These are phyloP conservation scores for Toxonevra muliebris DNA, from an alignment of 2,888 invertebrate genomes.

Conservation along the genomic window DNA sequence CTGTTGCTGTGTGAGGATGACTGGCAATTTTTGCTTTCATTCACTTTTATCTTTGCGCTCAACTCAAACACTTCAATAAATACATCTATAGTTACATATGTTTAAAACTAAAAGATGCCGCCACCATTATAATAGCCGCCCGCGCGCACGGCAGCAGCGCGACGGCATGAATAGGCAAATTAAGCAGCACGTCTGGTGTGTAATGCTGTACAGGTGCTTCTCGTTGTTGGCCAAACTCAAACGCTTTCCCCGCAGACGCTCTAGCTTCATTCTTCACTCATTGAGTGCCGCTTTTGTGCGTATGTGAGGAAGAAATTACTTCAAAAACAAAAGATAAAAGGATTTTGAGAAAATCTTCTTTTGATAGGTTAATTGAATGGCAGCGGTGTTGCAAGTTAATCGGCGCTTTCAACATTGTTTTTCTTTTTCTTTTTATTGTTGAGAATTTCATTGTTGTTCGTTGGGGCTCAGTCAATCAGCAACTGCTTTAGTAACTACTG, in stretches of 20 bases:
- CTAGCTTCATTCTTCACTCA: too few species aligned
- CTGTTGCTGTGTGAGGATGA: conserved; percentile 22
- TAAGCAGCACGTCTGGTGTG: background rate
- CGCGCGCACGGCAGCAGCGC: background rate
- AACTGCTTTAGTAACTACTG: conserved; percentile 25
- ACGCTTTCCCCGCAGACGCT: background rate
- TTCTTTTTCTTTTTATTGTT: background rate
- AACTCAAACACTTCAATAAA: conserved; percentile 1
- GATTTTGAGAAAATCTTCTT: conserved; percentile 14
- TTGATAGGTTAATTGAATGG: conserved; percentile 35
- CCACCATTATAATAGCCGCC: conserved; percentile 3
- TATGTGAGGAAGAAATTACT: background rate
- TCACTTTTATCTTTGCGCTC: too few species aligned
- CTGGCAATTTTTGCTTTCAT: conserved; percentile 18
- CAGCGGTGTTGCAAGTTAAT: conserved; percentile 22
- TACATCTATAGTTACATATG: too few species aligned
- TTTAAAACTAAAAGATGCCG: conserved; percentile 4
- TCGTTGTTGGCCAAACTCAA: background rate
- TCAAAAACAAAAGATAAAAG: conserved; percentile 16
- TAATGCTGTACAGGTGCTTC: background rate
- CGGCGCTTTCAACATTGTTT: conserved; percentile 31
- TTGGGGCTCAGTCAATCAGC: conserved; percentile 1
- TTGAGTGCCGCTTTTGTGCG: background rate
- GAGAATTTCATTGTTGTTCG: too few species aligned
- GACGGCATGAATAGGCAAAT: conserved; percentile 16